A percentile compares a stretch with the other conserved stretches of the same genome.
These are phyloP conservation scores for Heliconius nattereri DNA, from an alignment of 1,140 invertebrate genomes.

Conservation along the genomic window DNA sequence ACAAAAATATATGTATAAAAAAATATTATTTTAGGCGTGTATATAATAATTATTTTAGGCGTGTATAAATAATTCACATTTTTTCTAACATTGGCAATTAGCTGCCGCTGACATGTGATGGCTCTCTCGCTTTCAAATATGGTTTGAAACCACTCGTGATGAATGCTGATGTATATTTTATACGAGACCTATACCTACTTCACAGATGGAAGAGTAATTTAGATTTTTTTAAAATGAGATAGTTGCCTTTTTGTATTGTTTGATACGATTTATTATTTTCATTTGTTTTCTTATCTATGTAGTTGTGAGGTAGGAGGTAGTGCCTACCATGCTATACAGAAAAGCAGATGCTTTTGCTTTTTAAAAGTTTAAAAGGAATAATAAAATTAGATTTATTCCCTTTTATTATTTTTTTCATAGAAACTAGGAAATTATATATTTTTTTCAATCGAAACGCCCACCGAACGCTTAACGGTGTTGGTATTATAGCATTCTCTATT, in stretches of 20 bases:
- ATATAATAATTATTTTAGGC: not conserved
- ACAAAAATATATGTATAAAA: too few species aligned
- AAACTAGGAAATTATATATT: too few species aligned
- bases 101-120: not conserved
- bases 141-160: not conserved
- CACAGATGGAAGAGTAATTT: not conserved
- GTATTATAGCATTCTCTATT: too few species aligned
- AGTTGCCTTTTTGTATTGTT: not conserved
- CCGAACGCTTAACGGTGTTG: too few species aligned
- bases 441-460: too few species aligned
- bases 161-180: not conserved
- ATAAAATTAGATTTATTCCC: too few species aligned
- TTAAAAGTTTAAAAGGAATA: too few species aligned
- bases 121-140: not conserved
- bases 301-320: too few species aligned
- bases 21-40: too few species aligned
- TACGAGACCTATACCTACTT: not conserved
- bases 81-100: not conserved
- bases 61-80: not conserved
- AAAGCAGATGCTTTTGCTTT: too few species aligned
- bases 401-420: too few species aligned
- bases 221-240: not conserved
- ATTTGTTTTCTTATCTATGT: not conserved
- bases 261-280: not conserved
- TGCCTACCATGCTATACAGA: too few species aligned